Base-by-base conservation (phyloP, 2,113 vertebrate species). In the Cathartes aura region DNA sequence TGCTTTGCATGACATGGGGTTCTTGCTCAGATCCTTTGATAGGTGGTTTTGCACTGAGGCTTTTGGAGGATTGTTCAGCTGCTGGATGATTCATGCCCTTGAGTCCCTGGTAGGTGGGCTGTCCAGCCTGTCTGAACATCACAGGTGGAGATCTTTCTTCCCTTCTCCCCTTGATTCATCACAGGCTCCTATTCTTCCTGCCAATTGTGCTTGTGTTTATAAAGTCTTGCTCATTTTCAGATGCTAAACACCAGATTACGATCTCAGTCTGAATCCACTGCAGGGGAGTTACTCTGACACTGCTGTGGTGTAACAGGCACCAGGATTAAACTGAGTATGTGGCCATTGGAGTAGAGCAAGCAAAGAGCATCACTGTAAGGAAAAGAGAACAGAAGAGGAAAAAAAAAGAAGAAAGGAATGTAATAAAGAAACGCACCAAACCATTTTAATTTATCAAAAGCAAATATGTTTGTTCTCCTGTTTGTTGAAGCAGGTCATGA, bases 391-490 rank as follows among this genome's bases (percentile, higher is more conserved):
- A 34, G 53, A 72, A 60, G 15, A 90, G 42, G 2, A 2, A 8
- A 23, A 40, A 40, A 19, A 16, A 30, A 63, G 64, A 48, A 40
- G 9, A 8, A 47, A 62, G 24, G 24, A 66, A 52, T 71, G 30
- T 76, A 73, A 42, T 82, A 30, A 80, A 91, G 62, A 94, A 91
- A 66, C 0, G 11, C 56, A 95, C 22, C 29, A 62, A 66, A 55
- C 56, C 45, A 73, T 88, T 95, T 75, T 70, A 89, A 97, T 97
- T 93, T 90, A 86, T 95, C 93, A 90, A 85, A 93, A 95, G 26
- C 67, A 83, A 88, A 95, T 88, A 86, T 81, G 42, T 96, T 97
- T 93, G 78, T 88, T 95, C 84, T 87, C 63, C 89, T 94, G 88
- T 66, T 96, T 91, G 70, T 60, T 94, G 93, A 83, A 96, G 85